Base-by-base conservation (phyloP, 2,888 invertebrate species). In the Serrognathus titanus region DNA sequence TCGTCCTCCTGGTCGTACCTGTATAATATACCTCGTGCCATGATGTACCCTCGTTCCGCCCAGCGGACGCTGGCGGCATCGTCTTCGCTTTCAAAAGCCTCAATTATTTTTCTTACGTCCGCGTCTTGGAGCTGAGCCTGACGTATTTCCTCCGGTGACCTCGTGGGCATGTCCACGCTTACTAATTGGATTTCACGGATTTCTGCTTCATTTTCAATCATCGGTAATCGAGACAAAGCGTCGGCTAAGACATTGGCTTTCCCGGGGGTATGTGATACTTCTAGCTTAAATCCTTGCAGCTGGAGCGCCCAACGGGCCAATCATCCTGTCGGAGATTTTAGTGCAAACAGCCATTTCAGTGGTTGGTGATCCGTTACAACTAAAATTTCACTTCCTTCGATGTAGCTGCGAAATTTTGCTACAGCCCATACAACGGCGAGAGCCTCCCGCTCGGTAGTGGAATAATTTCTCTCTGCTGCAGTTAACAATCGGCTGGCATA, bases 351-450 rank as follows among this genome's bases (percentile, higher is more conserved):
- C 76, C 78, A 81, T 69, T 76, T 75, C 36, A 82, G 64, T 0
- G 79, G 75, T 55, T 77, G 73, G 53, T 80, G 80, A 56, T 81
- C 81, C 0, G 77, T 78, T 3, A 71, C 58, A 0, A 80, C 64
- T 1, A 60, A 60, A 13, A 78, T 74, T 0, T 62, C 48, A 4
- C 66, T 38, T 0, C 74, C 71, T 50, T 76, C 75, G 0, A 80
- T 60, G 56, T 76, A 80, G 0, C 71, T 72, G 16, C 75, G 57
- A 54, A 76, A 79, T 56, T 77, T 76, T 10, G 68, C 50, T 0
- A 76, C 59, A 3, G 74, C 73, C 66, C 66, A 77, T 5, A 69
- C 60, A 1, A 66, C 45, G 0, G 69, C 67, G 3, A 69, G 53
- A 9, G 66, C 66, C 56, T 69, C 68, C 31, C 66, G 48, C 51